These are phyloP conservation scores for Drosophila engyochracea DNA, from an alignment of 2,888 invertebrate species.

Conservation along the genomic window DNA sequence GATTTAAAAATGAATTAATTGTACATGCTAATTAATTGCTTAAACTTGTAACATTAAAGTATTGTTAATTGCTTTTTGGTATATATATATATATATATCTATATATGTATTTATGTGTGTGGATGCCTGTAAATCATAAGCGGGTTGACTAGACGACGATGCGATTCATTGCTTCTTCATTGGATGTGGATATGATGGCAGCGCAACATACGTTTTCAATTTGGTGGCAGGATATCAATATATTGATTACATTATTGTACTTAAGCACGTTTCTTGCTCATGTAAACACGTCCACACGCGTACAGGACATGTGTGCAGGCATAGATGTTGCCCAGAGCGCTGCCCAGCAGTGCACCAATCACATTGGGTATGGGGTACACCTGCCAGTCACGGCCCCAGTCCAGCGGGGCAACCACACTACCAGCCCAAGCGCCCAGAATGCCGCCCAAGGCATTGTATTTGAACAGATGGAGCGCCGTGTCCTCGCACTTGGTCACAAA, in stretches of 20 bases:
- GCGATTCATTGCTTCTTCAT: conserved; percentile 30
- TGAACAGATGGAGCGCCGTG: conserved; percentile 83
- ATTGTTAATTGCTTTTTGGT: conserved; percentile 75
- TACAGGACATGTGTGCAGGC: conserved; percentile 83
- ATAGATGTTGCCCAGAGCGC: conserved; percentile 86
- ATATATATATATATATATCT: conserved; percentile 35
- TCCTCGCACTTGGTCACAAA: conserved; percentile 83
- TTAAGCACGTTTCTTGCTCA: conserved; percentile 82
- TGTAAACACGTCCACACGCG: conserved; percentile 82
- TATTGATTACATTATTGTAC: conserved; percentile 31
- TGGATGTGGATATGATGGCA: conserved; percentile 59
- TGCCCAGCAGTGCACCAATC: conserved; percentile 88
- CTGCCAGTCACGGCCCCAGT: conserved; percentile 96
- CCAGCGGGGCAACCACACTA: conserved; percentile 92
- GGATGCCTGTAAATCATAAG: conserved; percentile 54
- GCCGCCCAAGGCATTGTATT: conserved; percentile 84
- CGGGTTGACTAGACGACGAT: conserved; percentile 73
- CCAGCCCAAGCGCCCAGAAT: conserved; percentile 92
- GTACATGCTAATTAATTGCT: conserved; percentile 71
- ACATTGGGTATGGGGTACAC: conserved; percentile 89
- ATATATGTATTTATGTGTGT: conserved; percentile 41
- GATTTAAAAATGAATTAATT: conserved; percentile 66
- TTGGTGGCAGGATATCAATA: conserved; percentile 65
- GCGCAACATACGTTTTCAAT: conserved; percentile 59
- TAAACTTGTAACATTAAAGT: conserved; percentile 72